phyloP scores from a whole-genome alignment of 2,888 invertebrate species.

The Parapristionchus giblindavisi region DNA sequence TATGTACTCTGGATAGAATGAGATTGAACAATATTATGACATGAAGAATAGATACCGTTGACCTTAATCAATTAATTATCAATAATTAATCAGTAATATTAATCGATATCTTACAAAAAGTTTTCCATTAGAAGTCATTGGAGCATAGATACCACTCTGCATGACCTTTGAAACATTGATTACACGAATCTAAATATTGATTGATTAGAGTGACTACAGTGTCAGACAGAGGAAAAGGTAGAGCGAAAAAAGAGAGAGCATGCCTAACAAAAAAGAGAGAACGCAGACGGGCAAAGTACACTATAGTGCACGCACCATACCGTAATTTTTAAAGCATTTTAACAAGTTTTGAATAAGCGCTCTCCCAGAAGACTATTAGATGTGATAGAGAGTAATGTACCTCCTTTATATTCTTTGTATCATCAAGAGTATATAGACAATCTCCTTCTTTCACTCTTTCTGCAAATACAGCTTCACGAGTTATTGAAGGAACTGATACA shows the following conservation, averaged over 20 bases:
- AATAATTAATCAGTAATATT: neutral
- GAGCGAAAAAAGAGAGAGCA: neutral
- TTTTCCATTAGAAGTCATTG: conserved; percentile 58
- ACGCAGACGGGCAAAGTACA: neutral
- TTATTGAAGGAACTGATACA: neutral
- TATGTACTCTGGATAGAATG: conserved; percentile 54
- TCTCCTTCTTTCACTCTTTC: conserved; percentile 55
- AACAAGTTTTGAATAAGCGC: too few species aligned
- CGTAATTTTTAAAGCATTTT: too few species aligned
- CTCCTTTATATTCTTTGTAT: too few species aligned
- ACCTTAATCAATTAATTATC: conserved; percentile 16
- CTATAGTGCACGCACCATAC: too few species aligned
- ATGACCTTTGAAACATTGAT: conserved; percentile 44
- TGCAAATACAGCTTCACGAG: conserved; percentile 53
- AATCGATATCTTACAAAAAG: conserved; percentile 49
- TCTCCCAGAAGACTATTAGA: too few species aligned
- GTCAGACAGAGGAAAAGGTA: neutral
- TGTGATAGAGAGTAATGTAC: neutral
- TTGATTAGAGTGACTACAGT: neutral
- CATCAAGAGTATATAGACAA: conserved; percentile 57
- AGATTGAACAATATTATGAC: conserved; percentile 56
- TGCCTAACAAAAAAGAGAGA: neutral
- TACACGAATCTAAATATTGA: conserved; percentile 43
- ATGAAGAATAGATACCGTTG: conserved; percentile 61
- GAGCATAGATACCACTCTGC: conserved; percentile 62